Conservation (phyloP, 2,888 invertebrate species). For the Sericinus montela region DNA sequence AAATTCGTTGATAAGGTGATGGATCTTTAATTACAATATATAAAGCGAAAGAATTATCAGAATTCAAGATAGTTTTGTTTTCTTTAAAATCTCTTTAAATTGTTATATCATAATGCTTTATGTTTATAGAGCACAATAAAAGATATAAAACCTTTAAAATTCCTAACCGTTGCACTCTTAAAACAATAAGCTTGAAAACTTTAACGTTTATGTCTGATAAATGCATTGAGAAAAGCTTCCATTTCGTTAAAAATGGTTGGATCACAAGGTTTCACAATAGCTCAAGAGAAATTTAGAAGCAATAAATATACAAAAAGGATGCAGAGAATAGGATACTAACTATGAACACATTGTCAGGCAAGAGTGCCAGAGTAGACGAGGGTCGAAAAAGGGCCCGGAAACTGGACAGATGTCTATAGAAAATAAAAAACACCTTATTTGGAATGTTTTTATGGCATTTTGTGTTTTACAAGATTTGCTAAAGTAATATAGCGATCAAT, state of each 20-base stretch:
- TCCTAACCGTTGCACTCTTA: constrained; percentile 3
- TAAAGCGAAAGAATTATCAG: too few species aligned
- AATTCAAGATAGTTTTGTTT: too few species aligned
- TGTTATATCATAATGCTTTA: too few species aligned
- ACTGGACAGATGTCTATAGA: constrained; percentile 59
- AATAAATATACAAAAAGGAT: constrained; percentile 41
- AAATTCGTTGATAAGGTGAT: too few species aligned
- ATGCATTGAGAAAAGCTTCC: constrained; percentile 12
- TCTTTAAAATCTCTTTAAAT: too few species aligned
- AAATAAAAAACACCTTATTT: constrained; percentile 51
- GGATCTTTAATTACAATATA: too few species aligned
- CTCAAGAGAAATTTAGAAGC: constrained; percentile 11
- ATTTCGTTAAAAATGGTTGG: constrained; percentile 12
- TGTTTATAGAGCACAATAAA: too few species aligned
- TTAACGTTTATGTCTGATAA: constrained; percentile 12
- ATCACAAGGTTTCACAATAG: constrained; percentile 1
- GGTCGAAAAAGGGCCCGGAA: constrained; percentile 60
- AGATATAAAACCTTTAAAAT: too few species aligned
- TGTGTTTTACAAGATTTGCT: constrained; percentile 2
- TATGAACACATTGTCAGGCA: constrained; percentile 67
- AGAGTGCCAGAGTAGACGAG: constrained; percentile 55
- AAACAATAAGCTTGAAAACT: constrained; percentile 14
- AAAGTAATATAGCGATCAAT: neutral
- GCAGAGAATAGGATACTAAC: constrained; percentile 51
- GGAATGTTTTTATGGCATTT: neutral